These are phyloP conservation scores for Drosophila sulfurigaster DNA, from an alignment of 1,140 invertebrate genomes.

Conservation along the genomic window DNA sequence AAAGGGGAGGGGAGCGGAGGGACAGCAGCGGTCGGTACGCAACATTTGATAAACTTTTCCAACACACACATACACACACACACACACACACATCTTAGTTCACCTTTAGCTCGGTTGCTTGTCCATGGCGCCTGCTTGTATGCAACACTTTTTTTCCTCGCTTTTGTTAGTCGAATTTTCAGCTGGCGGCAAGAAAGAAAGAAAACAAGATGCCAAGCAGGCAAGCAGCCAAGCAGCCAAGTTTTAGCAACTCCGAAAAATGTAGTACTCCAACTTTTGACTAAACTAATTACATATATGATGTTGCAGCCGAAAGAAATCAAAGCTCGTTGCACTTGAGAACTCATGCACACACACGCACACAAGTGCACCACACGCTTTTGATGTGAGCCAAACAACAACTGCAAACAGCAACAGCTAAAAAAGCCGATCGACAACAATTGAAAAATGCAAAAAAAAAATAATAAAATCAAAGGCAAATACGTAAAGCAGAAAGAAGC, in stretches of 20 bases:
- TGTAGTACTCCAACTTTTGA: conserved; percentile 47
- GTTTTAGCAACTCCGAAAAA: not conserved
- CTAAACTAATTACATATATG: conserved; percentile 71
- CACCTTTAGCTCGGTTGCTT: conserved; percentile 6
- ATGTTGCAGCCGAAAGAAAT: conserved; percentile 52
- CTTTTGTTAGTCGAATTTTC: not conserved
- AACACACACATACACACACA: conserved; percentile 6
- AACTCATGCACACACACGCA: conserved; percentile 67
- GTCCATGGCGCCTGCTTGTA: conserved; percentile 39
- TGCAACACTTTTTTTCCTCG: conserved; percentile 48
- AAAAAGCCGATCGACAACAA: conserved; percentile 60
- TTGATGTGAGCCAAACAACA: conserved; percentile 51
- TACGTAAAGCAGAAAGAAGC: not conserved
- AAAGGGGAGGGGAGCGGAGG: not conserved
- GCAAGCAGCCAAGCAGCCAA: conserved; percentile 18
- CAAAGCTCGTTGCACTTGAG: conserved; percentile 56
- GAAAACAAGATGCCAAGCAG: conserved; percentile 1
- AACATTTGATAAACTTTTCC: conserved; percentile 66
- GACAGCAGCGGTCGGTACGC: conserved; percentile 21
- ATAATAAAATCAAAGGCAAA: conserved; percentile 30
- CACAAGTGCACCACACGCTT: conserved; percentile 55
- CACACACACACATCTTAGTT: not conserved
- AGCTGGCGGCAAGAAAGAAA: conserved; percentile 9
- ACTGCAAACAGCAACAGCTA: not conserved
- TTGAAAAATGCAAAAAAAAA: conserved; percentile 30